Conservation (phyloP, 2,888 invertebrate genomes). For the Troilus luridus region DNA sequence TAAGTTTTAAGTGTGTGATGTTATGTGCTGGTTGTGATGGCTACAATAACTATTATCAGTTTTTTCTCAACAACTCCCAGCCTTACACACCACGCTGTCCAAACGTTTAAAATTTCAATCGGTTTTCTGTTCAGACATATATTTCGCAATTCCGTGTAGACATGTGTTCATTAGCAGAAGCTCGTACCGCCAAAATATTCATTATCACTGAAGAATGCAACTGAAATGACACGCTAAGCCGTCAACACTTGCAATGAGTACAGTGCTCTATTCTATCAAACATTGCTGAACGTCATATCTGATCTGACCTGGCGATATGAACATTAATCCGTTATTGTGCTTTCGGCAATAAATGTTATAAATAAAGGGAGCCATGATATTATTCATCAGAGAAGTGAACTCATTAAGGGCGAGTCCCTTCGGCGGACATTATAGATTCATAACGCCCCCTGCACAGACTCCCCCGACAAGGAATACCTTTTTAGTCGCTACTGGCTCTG, state of each 20-base stretch:
- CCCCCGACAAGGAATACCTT: slow-evolving; percentile 55
- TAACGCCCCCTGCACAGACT: slow-evolving; percentile 24
- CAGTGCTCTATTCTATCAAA: not conserved
- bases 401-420: slow-evolving; percentile 21
- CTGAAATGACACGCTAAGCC: not conserved
- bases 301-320: not conserved
- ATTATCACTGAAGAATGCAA: not conserved
- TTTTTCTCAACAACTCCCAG: not conserved
- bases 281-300: slow-evolving; percentile 16
- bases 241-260: not conserved
- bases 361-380: slow-evolving; percentile 14
- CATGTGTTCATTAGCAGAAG: not conserved
- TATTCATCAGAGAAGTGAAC: slow-evolving; percentile 43
- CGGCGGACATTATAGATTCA: slow-evolving; percentile 52
- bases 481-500: slow-evolving; percentile 50
- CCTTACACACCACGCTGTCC: not conserved
- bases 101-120: not conserved
- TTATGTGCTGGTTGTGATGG: too few species aligned
- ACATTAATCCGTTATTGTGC: slow-evolving; percentile 33
- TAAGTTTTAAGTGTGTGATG: too few species aligned
- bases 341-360: slow-evolving; percentile 42
- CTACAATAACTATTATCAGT: too few species aligned
- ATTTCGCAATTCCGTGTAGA: not conserved
- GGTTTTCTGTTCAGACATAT: not conserved
- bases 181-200: not conserved